Conservation (phyloP, 2,888 invertebrate species). For the Capitulum mitella region DNA sequence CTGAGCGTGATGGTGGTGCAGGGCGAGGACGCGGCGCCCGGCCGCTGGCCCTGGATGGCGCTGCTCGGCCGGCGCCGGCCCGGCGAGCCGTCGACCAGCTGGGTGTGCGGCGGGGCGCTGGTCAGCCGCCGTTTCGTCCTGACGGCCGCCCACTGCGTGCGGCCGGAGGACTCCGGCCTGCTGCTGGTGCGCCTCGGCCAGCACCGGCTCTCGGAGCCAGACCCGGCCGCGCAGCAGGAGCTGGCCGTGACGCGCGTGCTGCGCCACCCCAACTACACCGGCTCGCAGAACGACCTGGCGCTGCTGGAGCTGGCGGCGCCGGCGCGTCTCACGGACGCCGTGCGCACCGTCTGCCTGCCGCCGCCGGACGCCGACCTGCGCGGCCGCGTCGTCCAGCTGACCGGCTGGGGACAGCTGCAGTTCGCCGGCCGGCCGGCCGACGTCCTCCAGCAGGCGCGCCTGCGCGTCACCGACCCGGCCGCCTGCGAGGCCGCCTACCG, state of each 20-base stretch:
- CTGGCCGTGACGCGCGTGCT: neutral
- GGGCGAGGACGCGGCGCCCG: too few species aligned
- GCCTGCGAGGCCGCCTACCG: constrained; percentile 1
- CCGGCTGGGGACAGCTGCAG: neutral
- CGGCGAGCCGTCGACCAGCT: too few species aligned
- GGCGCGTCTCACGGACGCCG: neutral
- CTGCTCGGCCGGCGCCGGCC: neutral
- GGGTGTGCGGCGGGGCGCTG: neutral
- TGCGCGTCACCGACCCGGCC: neutral
- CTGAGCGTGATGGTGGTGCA: too few species aligned
- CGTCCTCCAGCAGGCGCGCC: neutral
- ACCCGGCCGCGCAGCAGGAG: neutral
- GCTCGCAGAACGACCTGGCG: constrained; percentile 4
- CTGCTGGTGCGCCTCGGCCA: neutral
- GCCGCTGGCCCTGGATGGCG: constrained; percentile 6
- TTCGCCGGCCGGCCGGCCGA: neutral
- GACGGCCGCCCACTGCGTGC: neutral
- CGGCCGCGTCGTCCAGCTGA: neutral
- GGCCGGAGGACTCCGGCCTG: neutral
- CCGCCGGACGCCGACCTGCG: neutral
- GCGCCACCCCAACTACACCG: neutral
- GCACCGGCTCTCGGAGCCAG: neutral
- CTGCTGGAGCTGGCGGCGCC: neutral
- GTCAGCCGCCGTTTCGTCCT: neutral
- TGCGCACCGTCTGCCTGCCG: neutral